These are phyloP conservation scores for Ciconia stormi DNA, from an alignment of 2,113 vertebrate species.

Conservation along the genomic window DNA sequence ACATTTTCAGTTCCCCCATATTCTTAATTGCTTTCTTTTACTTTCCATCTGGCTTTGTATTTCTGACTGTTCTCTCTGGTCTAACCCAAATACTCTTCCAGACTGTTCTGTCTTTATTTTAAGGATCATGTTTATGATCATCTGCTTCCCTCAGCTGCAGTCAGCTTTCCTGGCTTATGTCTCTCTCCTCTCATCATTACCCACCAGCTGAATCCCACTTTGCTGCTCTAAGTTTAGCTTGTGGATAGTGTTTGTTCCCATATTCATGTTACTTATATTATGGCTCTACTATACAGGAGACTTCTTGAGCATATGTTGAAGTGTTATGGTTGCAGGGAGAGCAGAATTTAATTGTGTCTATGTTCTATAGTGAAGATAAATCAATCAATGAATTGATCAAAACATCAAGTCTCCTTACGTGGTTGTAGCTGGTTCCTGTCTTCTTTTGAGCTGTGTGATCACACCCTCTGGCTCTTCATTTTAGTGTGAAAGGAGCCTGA, in stretches of 20 bases:
- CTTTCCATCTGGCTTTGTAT: conserved; percentile 50
- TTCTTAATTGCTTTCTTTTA: conserved; percentile 14
- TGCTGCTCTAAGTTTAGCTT: conserved; percentile 42
- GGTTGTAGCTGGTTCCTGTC: neutral
- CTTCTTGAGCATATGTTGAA: neutral
- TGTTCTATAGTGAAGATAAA: neutral
- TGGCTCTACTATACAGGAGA: neutral
- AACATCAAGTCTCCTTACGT: neutral
- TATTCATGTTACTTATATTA: neutral
- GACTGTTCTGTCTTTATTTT: conserved; percentile 49
- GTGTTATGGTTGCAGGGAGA: neutral
- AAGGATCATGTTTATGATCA: conserved; percentile 29
- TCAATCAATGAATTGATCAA: neutral
- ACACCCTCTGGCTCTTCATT: neutral
- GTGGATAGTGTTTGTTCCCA: neutral
- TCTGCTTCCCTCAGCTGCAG: conserved; percentile 39
- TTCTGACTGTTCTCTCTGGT: conserved; percentile 18
- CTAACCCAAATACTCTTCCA: conserved; percentile 7
- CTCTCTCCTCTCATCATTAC: neutral
- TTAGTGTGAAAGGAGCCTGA: neutral
- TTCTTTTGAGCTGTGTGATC: neutral
- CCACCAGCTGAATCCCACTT: conserved; percentile 8
- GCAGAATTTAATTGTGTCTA: neutral
- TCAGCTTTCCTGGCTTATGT: conserved; percentile 27
- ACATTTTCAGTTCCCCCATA: neutral